phyloP scores from a whole-genome alignment of 2,113 vertebrate species.

The Pachypanchax playfairii region DNA sequence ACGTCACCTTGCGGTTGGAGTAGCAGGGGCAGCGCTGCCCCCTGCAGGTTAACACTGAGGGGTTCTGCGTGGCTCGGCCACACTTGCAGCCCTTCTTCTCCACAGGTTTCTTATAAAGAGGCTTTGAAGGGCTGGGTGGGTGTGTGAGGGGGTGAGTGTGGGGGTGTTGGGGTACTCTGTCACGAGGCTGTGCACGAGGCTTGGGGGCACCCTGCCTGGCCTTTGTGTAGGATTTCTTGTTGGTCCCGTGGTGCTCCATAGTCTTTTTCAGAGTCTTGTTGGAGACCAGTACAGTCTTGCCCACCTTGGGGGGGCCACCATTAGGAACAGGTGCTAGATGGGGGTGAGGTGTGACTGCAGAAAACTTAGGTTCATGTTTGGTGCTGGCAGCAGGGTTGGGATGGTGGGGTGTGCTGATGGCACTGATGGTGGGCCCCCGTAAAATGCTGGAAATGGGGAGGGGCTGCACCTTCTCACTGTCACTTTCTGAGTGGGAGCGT shows the following conservation, averaged over 20 bases:
- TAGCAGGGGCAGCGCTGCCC: constrained; percentile 99
- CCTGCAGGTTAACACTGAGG: constrained; percentile 99
- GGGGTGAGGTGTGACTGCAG: constrained; percentile 74
- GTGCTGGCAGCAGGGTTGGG: constrained; percentile 81
- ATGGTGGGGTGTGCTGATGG: constrained; percentile 81
- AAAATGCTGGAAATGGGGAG: constrained; percentile 95
- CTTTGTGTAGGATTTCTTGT: constrained; percentile 95
- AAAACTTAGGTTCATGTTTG: constrained; percentile 87
- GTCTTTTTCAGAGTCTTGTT: constrained; percentile 93
- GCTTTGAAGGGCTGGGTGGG: constrained; percentile 94
- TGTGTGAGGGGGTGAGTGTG: constrained; percentile 78
- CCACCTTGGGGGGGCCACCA: constrained; percentile 90
- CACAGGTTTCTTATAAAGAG: constrained; percentile 96
- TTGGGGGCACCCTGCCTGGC: constrained; percentile 92
- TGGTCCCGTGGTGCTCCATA: constrained; percentile 89
- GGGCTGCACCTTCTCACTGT: constrained; percentile 96
- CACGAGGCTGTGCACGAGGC: constrained; percentile 91
- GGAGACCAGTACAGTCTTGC: constrained; percentile 90
- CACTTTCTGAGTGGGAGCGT: constrained; percentile 94
- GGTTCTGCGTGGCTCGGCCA: constrained; percentile 98
- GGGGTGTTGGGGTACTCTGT: constrained; percentile 87
- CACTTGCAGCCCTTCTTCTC: constrained; percentile 99
- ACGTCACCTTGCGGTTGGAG: constrained; percentile 95
- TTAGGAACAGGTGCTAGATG: constrained; percentile 92
- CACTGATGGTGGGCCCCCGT: constrained; percentile 82